Evolutionary conservation across 1,140 invertebrate species (phyloP).

Genomic region (Calycopis cecrops): DNA sequence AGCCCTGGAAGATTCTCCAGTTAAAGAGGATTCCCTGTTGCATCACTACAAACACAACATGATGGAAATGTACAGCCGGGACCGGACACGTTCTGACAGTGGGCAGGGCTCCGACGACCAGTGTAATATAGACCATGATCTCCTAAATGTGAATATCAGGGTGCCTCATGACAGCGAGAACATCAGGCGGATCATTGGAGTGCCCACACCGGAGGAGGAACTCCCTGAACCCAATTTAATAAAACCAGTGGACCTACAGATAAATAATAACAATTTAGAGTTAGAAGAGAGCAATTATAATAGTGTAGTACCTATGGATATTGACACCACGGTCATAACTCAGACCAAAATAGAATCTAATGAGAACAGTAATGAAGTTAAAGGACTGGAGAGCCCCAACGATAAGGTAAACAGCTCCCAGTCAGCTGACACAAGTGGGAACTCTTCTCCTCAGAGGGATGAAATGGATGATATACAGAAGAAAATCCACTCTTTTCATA

Average conservation of each 20-base stretch:
- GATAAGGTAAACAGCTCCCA: slow-evolving; percentile 60
- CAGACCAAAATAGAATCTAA: slow-evolving; percentile 54
- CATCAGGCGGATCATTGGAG: slow-evolving; percentile 62
- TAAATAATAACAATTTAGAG: slow-evolving; percentile 56
- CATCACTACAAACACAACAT: slow-evolving; percentile 57
- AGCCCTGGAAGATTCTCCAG: slow-evolving; percentile 62
- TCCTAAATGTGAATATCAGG: slow-evolving; percentile 53
- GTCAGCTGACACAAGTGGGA: slow-evolving; percentile 69
- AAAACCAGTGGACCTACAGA: slow-evolving; percentile 43
- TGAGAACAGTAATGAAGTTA: slow-evolving; percentile 44
- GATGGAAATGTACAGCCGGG: slow-evolving; percentile 61
- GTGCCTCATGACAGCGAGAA: slow-evolving; percentile 54
- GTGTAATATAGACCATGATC: slow-evolving; percentile 54
- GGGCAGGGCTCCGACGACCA: slow-evolving; percentile 66
- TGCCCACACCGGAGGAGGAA: slow-evolving; percentile 57
- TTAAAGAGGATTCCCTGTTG: slow-evolving; percentile 52
- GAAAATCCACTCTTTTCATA: slow-evolving; percentile 77
- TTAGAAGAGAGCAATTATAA: slow-evolving; percentile 53
- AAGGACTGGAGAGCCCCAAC: slow-evolving; percentile 48
- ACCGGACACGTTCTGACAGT: slow-evolving; percentile 58
- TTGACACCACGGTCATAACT: slow-evolving; percentile 53
- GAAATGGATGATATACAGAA: slow-evolving; percentile 78
- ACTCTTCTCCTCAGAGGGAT: slow-evolving; percentile 69
- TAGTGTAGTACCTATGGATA: slow-evolving; percentile 62
- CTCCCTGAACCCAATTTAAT: slow-evolving; percentile 38